Evolutionary conservation across 2,113 vertebrate species (phyloP).

Genomic region (Perca flavescens): DNA sequence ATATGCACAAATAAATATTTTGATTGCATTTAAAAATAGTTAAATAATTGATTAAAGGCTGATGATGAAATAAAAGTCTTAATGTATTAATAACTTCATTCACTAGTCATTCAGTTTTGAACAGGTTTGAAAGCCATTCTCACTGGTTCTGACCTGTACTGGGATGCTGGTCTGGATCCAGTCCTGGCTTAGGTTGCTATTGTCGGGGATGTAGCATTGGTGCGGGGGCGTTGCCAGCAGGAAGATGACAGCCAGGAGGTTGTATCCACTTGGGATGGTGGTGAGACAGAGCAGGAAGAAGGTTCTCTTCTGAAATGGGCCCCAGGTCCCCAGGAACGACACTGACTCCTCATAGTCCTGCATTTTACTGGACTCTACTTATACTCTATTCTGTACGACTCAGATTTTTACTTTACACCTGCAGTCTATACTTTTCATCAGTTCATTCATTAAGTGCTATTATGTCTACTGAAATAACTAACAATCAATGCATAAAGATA

Average conservation of each 20-base stretch:
- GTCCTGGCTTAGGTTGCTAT: conserved; percentile 64
- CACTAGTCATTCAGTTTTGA: not conserved
- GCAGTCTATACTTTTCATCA: not conserved
- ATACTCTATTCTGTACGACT: not conserved
- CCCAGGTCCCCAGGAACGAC: conserved; percentile 64
- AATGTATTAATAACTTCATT: not conserved
- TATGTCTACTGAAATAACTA: not conserved
- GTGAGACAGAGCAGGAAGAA: conserved; percentile 49
- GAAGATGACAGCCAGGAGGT: conserved; percentile 58
- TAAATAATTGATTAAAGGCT: not conserved
- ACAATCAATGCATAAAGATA: not conserved
- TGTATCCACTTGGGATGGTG: conserved; percentile 50
- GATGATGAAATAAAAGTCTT: not conserved
- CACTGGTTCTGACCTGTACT: conserved; percentile 50
- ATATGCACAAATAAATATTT: not conserved
- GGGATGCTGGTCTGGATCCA: conserved; percentile 67
- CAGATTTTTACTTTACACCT: not conserved
- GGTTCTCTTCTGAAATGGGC: conserved; percentile 61
- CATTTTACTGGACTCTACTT: conserved; percentile 37
- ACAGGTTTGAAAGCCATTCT: not conserved
- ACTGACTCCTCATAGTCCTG: conserved; percentile 62
- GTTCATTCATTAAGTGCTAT: not conserved
- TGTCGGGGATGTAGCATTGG: conserved; percentile 52
- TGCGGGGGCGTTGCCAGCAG: conserved; percentile 61
- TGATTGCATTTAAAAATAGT: not conserved